phyloP scores from a whole-genome alignment of 2,797 vertebrate species.

The Sebastiscus albofasciatus region DNA sequence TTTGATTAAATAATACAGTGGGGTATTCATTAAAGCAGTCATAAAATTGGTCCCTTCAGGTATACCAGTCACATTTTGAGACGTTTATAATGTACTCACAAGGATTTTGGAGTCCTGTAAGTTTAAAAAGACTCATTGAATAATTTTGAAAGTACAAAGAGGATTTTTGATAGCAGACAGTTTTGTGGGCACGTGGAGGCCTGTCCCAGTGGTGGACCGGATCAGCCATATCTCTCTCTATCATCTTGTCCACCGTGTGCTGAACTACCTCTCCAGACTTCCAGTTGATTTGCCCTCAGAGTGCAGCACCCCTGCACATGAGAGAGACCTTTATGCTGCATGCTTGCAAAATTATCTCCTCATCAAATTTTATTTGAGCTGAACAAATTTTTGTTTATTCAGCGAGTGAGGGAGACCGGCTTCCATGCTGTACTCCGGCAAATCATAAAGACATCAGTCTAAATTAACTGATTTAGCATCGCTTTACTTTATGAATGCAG shows the following conservation, averaged over 20 bases:
- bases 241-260: constrained; percentile 58
- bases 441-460: constrained; percentile 74
- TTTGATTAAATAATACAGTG: constrained; percentile 7
- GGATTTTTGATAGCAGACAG: neutral
- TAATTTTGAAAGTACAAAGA: constrained; percentile 17
- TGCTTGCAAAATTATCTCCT: constrained; percentile 81
- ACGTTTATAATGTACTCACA: neutral
- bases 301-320: constrained; percentile 44
- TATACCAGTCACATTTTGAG: neutral
- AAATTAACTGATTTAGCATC: constrained; percentile 66
- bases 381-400: constrained; percentile 75
- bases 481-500: constrained; percentile 53
- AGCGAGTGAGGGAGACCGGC: constrained; percentile 56
- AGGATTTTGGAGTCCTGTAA: neutral
- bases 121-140: neutral
- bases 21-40: neutral
- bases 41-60: neutral
- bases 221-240: constrained; percentile 46
- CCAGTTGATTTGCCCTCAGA: constrained; percentile 44
- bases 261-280: constrained; percentile 40
- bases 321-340: constrained; percentile 72
- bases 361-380: constrained; percentile 80
- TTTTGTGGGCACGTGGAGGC: constrained; percentile 18
- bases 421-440: constrained; percentile 57
- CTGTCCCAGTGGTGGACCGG: constrained; percentile 28